Evolutionary conservation across 2,797 vertebrate species (phyloP), one percentile per base, ranked within the genome.

Genomic region (Otus scops): DNA sequence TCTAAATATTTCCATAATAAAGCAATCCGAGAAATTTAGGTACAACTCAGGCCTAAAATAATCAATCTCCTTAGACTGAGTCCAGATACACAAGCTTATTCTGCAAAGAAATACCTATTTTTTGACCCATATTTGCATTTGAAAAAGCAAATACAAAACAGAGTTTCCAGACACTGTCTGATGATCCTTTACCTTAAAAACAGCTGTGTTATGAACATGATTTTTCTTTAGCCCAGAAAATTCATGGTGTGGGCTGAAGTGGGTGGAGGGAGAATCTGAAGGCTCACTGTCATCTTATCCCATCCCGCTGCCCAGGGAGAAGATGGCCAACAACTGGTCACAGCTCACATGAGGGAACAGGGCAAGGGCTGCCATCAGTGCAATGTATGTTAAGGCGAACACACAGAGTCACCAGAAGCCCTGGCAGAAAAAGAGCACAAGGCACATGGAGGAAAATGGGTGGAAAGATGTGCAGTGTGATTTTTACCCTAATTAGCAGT

Each of bases 121-220:
- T 77, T 78, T 34, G 23, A 76, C 43, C 14, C 48, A 54, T 6
- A 45, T 54, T 57, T 73, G 17, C 30, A 39, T 1, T 45, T 30
- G 20, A 59, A 63, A 85, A 81, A 73, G 6, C 22, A 69, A 84
- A 67, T 50, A 39, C 26, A n/a, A 57, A 71, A 13, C 19, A 43
- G 28, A 70, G 39, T 71, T 84, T 89, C 24, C 48, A 63, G 43
- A 57, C 10, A 51, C 22, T 60, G 30, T 13, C n/a, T 30, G 27
- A 34, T 9, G 21, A 63, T 47, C 38, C 27, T 92, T 38, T 67
- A 60, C 32, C 16, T 67, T 67, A 57, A 65, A 80, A 80, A 24
- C 26, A 1, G 2, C 16, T 20, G 2, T 13, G 14, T 65, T 43
- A 67, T 2, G 19, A 67, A 21, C 9, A 28, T 0, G 3, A 21